Evolutionary conservation across 2,113 vertebrate species (phyloP).

Genomic region (Platycercus adscitus): DNA sequence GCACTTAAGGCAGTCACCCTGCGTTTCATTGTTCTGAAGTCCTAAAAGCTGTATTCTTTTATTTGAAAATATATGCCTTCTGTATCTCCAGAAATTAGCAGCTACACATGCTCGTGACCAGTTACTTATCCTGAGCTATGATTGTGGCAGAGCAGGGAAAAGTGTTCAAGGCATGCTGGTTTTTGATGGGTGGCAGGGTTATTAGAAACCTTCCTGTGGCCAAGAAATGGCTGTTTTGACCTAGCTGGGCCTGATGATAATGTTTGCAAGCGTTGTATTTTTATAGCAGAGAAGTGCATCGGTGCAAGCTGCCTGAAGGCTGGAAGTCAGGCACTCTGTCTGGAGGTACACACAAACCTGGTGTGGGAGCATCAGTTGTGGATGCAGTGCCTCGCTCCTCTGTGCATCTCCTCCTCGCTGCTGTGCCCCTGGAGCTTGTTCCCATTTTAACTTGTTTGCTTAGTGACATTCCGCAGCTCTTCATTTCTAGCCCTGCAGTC

Average conservation of each 20-base stretch:
- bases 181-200: neutral
- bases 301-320: neutral
- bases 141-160: neutral
- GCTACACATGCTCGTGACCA: neutral
- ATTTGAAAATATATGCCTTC: conserved; percentile 35
- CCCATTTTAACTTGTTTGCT: neutral
- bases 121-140: neutral
- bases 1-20: conserved; percentile 55
- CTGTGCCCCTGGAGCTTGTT: neutral
- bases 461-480: neutral
- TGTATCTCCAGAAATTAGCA: conserved; percentile 36
- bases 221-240: neutral
- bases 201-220: neutral
- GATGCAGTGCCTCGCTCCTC: no score
- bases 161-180: neutral
- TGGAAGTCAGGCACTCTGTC: neutral
- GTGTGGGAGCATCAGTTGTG: neutral
- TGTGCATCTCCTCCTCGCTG: accelerated
- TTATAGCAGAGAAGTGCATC: neutral
- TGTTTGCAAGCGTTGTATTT: neutral
- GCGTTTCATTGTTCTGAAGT: conserved; percentile 61
- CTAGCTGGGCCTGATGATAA: neutral
- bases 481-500: conserved; percentile 9
- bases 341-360: accelerated
- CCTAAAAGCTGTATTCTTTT: conserved; percentile 37